Evolutionary conservation across 2,797 vertebrate genomes (phyloP).

Genomic region (Rhinoraja longicauda): DNA sequence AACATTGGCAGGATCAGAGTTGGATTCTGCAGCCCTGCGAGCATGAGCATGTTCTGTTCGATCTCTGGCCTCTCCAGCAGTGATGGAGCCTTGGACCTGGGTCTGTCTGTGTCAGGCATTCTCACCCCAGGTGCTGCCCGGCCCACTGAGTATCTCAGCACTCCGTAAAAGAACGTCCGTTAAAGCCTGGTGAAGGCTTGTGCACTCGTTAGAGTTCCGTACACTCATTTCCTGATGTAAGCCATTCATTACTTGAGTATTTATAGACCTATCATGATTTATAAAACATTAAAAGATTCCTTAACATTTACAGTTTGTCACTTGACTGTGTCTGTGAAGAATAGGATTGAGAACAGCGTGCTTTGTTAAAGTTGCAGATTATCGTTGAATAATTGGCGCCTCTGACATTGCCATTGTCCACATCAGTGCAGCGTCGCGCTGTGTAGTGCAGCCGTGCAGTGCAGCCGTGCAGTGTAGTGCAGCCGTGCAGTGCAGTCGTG

Average conservation of each 20-base stretch:
- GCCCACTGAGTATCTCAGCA: too few relatives aligned
- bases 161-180: too few relatives aligned
- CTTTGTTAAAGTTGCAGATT: neutral
- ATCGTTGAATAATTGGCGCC: constrained; percentile 27
- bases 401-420: neutral
- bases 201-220: neutral
- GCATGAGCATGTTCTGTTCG: neutral
- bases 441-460: too few relatives aligned
- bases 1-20: neutral
- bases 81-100: too few relatives aligned
- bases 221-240: neutral
- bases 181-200: too few relatives aligned
- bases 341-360: neutral
- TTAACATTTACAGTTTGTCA: constrained; percentile 19
- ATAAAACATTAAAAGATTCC: neutral
- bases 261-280: neutral
- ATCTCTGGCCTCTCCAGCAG: neutral
- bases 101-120: too few relatives aligned
- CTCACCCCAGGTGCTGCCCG: too few relatives aligned
- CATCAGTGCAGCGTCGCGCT: too few relatives aligned
- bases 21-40: too few relatives aligned
- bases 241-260: neutral
- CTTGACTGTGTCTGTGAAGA: neutral
- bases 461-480: too few relatives aligned
- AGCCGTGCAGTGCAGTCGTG: too few relatives aligned